Evolutionary conservation across 2,113 vertebrate species (phyloP).

Genomic region (Cichladusa arquata): DNA sequence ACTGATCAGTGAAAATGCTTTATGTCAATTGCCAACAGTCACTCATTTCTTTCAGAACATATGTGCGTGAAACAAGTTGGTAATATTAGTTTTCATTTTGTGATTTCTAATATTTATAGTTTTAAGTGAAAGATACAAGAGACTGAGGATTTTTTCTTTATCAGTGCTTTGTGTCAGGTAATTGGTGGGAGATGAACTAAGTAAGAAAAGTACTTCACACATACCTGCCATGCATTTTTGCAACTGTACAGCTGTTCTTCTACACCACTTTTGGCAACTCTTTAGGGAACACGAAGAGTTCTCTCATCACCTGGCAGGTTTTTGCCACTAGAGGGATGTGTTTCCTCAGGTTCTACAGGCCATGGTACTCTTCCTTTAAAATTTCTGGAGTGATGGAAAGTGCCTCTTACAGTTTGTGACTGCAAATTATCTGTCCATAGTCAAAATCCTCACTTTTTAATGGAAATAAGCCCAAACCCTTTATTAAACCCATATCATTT

Average conservation of each 20-base stretch:
- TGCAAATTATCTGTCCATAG: not conserved
- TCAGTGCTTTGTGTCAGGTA: not conserved
- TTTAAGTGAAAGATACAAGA: not conserved
- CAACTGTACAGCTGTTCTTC: not conserved
- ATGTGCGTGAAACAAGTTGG: not conserved
- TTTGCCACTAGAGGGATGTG: constrained; percentile 44
- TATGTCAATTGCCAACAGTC: not conserved
- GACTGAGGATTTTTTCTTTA: not conserved
- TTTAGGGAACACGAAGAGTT: fast-evolving
- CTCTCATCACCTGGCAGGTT: not conserved
- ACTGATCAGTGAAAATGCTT: not conserved
- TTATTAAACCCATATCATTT: not conserved
- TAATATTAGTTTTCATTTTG: not conserved
- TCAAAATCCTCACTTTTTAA: not conserved
- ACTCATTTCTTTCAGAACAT: not conserved
- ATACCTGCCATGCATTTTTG: not conserved
- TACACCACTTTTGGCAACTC: not conserved
- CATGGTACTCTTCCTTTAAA: not conserved
- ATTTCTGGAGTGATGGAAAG: not conserved
- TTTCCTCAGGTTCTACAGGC: not conserved
- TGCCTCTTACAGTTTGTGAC: not conserved
- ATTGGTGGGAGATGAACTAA: not conserved
- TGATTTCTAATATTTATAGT: not conserved
- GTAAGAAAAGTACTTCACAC: not conserved
- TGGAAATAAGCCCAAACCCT: not conserved